Evolutionary conservation across 1,140 invertebrate genomes (phyloP).

Genomic region (Brachionus plicatilis): DNA sequence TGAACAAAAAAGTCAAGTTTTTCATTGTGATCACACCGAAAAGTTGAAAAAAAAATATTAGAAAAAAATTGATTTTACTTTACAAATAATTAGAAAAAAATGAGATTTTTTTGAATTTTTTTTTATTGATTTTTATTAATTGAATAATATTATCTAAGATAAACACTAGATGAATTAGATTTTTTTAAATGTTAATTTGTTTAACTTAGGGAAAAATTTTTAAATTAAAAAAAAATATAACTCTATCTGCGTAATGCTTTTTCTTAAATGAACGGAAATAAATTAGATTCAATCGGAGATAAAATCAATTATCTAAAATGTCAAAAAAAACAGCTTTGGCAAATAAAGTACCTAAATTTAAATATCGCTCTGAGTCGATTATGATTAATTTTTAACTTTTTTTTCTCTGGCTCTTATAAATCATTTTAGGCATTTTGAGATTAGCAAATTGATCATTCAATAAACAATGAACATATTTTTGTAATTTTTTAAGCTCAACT

Average conservation of each 20-base stretch:
- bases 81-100: background rate
- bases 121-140: conserved; percentile 35
- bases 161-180: background rate
- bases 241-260: background rate
- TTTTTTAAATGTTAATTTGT: background rate
- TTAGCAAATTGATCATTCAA: background rate
- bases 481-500: background rate
- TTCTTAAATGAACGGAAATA: background rate
- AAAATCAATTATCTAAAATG: conserved; percentile 2
- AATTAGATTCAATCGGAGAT: background rate
- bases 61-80: background rate
- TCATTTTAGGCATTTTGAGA: background rate
- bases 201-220: background rate
- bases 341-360: background rate
- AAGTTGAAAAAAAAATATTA: background rate
- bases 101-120: background rate
- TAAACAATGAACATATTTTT: background rate
- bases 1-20: background rate
- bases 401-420: background rate
- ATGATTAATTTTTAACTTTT: background rate
- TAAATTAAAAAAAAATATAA: background rate
- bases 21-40: background rate
- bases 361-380: background rate
- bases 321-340: background rate
- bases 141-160: conserved; percentile 35